Percentiles rank a stretch among this genome's conserved stretches.
Evolutionary conservation across 1,140 invertebrate species (phyloP).

Genomic region (Semibalanus balanoides): DNA sequence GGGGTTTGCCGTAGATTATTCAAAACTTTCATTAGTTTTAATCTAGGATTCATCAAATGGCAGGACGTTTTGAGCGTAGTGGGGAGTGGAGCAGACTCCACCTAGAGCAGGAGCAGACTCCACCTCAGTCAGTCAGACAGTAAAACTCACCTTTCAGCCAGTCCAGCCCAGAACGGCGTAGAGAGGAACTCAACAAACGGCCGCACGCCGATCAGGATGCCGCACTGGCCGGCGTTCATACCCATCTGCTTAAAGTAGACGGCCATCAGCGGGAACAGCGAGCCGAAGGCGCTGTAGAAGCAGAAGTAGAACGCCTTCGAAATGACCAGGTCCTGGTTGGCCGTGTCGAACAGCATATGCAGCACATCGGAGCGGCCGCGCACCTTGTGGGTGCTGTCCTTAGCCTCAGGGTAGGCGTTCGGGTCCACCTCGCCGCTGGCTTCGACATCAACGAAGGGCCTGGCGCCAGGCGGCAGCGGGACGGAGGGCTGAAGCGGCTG

Average conservation of each 20-base stretch:
- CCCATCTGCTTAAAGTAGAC: slow-evolving; percentile 94
- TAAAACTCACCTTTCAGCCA: slow-evolving; percentile 76
- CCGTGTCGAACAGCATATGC: slow-evolving; percentile 62
- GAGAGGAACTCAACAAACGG: slow-evolving; percentile 97
- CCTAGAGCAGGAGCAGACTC: too few relatives aligned
- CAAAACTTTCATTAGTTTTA: too few relatives aligned
- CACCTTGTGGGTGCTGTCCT: slow-evolving; percentile 76
- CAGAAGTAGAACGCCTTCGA: slow-evolving; percentile 98
- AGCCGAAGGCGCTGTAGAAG: slow-evolving; percentile 98
- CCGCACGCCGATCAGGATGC: slow-evolving; percentile 75
- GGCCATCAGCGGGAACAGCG: slow-evolving; percentile 91
- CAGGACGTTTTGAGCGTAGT: too few relatives aligned
- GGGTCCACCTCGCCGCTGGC: slow-evolving; percentile 60
- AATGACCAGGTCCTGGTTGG: slow-evolving; percentile 76
- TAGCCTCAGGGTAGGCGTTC: slow-evolving; percentile 52
- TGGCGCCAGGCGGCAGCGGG: slow-evolving; percentile 6
- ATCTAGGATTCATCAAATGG: too few relatives aligned
- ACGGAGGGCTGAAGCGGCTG: background rate
- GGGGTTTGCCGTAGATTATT: too few relatives aligned
- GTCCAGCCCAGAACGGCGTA: slow-evolving; percentile 90
- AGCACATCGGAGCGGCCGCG: slow-evolving; percentile 65
- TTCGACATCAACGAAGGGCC: slow-evolving; percentile 55
- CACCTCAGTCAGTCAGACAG: too few relatives aligned
- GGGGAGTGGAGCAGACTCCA: too few relatives aligned
- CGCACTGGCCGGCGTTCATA: slow-evolving; percentile 91